Conservation (phyloP, 2,797 vertebrate genomes). For the Galaxias olidus region DNA sequence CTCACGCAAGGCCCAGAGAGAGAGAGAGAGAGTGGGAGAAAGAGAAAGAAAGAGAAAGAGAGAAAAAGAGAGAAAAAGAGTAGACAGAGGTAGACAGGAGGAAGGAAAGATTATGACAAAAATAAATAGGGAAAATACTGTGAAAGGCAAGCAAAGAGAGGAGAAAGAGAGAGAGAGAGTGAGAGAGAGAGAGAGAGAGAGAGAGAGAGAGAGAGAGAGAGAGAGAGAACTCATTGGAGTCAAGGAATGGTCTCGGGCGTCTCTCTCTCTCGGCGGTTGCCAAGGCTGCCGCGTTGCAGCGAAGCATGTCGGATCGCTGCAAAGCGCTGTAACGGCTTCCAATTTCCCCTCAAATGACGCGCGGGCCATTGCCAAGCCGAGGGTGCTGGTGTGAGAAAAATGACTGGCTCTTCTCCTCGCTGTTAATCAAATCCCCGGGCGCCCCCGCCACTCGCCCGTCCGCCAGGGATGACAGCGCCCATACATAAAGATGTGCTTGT, state of each 20-base stretch:
- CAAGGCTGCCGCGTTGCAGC: constrained; percentile 47
- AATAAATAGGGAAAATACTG: too few relatives aligned
- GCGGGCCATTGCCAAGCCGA: constrained; percentile 68
- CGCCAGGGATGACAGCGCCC: constrained; percentile 30
- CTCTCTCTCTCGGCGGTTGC: constrained; percentile 33
- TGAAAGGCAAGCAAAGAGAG: not conserved
- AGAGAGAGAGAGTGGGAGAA: too few relatives aligned
- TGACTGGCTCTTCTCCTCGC: constrained; percentile 10
- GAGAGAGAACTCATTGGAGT: constrained; percentile 33
- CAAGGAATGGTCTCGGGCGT: not conserved
- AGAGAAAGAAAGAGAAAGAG: too few relatives aligned
- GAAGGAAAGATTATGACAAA: too few relatives aligned
- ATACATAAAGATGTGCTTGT: constrained; percentile 79
- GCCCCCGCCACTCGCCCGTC: constrained; percentile 12
- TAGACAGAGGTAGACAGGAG: too few relatives aligned
- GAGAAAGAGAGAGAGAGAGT: constrained; percentile 12
- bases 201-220: constrained; percentile 23
- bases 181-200: constrained; percentile 13
- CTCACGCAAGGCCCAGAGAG: too few relatives aligned
- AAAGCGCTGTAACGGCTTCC: constrained; percentile 68
- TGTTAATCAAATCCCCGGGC: constrained; percentile 46
- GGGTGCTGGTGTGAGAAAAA: constrained; percentile 54
- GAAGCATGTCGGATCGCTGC: constrained; percentile 69
- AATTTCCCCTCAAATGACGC: constrained; percentile 73
- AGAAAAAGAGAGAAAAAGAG: too few relatives aligned